Percentiles rank a stretch among this genome's conserved stretches.
Conservation (phyloP, 2,888 invertebrate genomes). For the Cetonia aurata region DNA sequence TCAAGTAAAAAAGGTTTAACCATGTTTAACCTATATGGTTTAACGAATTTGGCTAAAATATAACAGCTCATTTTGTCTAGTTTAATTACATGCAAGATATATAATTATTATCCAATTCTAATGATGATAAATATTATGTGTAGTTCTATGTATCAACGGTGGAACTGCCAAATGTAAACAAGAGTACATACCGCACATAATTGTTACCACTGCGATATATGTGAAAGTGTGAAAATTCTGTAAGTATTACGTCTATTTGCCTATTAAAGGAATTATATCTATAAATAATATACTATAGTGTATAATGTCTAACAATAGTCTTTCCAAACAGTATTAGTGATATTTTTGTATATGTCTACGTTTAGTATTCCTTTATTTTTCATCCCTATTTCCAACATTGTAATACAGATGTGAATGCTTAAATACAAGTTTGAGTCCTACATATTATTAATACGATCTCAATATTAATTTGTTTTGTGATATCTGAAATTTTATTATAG, state of each 20-base stretch:
- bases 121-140: neutral
- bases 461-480: constrained; percentile 44
- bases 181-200: constrained; percentile 21
- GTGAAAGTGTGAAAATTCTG: constrained; percentile 25
- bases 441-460: constrained; percentile 33
- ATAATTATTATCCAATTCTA: constrained; percentile 1
- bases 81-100: too few relatives aligned
- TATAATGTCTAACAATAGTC: constrained; percentile 42
- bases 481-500: constrained; percentile 45
- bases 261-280: constrained; percentile 38
- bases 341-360: constrained; percentile 39
- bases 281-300: constrained; percentile 34
- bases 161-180: constrained; percentile 31
- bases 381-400: constrained; percentile 17
- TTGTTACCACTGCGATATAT: constrained; percentile 40
- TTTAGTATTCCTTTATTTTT: constrained; percentile 7
- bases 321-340: constrained; percentile 50
- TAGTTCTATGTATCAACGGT: constrained; percentile 21
- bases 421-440: constrained; percentile 18
- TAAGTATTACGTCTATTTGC: constrained; percentile 36
- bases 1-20: too few relatives aligned
- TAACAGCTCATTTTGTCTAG: too few relatives aligned
- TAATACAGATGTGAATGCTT: constrained; percentile 19
- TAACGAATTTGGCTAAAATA: too few relatives aligned
- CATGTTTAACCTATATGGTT: too few relatives aligned